These are phyloP conservation scores for Achlya flavicornis DNA, from an alignment of 2,888 invertebrate genomes.

Conservation along the genomic window DNA sequence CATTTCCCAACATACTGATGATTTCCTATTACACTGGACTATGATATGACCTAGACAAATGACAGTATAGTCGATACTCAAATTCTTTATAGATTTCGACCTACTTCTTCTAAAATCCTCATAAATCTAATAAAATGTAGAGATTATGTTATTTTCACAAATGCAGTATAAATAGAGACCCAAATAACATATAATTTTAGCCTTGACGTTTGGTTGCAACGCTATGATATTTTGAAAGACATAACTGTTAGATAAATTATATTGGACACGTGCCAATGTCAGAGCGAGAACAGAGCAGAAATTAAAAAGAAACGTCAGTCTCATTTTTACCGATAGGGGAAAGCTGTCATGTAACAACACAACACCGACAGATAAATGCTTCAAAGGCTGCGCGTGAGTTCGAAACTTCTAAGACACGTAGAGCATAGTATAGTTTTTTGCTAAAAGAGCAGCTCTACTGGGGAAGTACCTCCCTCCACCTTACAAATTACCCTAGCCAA, in stretches of 20 bases:
- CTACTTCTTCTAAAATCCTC: constrained; percentile 59
- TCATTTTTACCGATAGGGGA: constrained; percentile 8
- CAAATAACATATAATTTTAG: constrained; percentile 48
- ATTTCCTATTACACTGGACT: too few relatives aligned
- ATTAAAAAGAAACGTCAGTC: constrained; percentile 32
- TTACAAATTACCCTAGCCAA: too few relatives aligned
- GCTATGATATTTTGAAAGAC: constrained; percentile 66
- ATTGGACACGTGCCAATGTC: constrained; percentile 64
- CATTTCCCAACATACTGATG: too few relatives aligned
- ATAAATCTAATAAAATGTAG: constrained; percentile 26
- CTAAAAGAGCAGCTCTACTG: too few relatives aligned
- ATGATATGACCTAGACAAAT: neutral
- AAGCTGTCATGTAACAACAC: constrained; percentile 7
- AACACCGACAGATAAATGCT: neutral
- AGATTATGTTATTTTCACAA: constrained; percentile 22
- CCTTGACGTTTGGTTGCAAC: constrained; percentile 60
- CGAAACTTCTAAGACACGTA: neutral
- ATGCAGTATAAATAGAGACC: constrained; percentile 43
- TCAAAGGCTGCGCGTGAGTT: neutral
- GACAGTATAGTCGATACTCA: neutral
- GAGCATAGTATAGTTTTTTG: too few relatives aligned
- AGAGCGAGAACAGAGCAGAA: constrained; percentile 30
- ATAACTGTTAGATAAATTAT: constrained; percentile 69
- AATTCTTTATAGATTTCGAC: neutral
- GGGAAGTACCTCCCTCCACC: too few relatives aligned